These are phyloP conservation scores for Channa maculata DNA, from an alignment of 2,113 vertebrate species.

Conservation along the genomic window DNA sequence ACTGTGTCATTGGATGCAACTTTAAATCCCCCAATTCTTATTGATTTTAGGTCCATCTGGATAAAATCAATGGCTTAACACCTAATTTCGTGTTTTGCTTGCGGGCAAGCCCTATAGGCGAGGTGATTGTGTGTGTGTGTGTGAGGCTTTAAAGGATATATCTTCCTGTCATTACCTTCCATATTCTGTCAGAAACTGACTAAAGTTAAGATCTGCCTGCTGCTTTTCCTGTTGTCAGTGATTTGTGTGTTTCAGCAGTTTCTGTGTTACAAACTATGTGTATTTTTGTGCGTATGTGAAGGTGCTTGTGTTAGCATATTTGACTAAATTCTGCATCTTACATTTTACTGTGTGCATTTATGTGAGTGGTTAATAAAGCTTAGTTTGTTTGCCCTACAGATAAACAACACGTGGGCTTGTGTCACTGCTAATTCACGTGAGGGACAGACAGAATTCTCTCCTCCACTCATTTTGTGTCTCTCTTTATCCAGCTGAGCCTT, in stretches of 20 bases:
- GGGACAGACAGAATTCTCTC: conserved; percentile 54
- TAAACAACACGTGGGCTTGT: conserved; percentile 38
- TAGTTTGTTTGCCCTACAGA: conserved; percentile 6
- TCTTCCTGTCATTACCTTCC: conserved; percentile 37
- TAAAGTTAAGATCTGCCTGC: conserved; percentile 43
- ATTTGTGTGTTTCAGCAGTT: conserved; percentile 21
- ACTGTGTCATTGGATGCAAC: conserved; percentile 45
- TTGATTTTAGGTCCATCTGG: conserved; percentile 20
- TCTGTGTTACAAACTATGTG: conserved; percentile 2
- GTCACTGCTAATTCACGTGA: conserved; percentile 45
- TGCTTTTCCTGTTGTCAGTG: conserved; percentile 27
- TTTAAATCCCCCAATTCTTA: conserved; percentile 5
- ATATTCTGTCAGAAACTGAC: conserved; percentile 37
- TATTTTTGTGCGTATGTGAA: neutral
- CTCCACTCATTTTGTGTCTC: conserved; percentile 47
- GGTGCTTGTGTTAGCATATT: neutral
- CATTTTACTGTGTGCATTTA: neutral
- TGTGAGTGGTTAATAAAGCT: neutral
- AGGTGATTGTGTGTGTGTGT: neutral
- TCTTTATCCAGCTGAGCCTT: conserved; percentile 75
- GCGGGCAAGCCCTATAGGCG: conserved; percentile 9
- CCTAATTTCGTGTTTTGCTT: conserved; percentile 24
- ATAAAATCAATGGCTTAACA: conserved; percentile 24
- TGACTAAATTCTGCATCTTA: neutral
- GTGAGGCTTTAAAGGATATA: conserved; percentile 8